Evolutionary conservation across 2,113 vertebrate species (phyloP), one percentile per base, ranked within the genome.

Genomic region (Salvelinus namaycush): DNA sequence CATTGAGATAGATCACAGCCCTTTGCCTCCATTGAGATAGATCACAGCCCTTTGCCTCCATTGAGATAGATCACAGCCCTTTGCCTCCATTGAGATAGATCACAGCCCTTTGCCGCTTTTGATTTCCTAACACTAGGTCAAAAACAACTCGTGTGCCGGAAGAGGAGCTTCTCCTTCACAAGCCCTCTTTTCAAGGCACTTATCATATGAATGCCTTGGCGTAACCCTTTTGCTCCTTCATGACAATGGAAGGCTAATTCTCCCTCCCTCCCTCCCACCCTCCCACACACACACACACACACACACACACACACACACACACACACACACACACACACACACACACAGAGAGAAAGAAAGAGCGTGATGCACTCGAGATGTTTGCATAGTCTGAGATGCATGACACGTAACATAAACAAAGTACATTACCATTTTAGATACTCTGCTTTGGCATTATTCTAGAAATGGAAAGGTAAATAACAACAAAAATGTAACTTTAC

Each of bases 181-280:
- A 39, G 59, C 13, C 69, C 75, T 29, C 44, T 77, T 81, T 69
- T 34, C 65, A 68, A n/a, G 70, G 34, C 70, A 78, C 75, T 86
- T 80, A 79, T 78, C 84, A 81, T 81, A 72, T 73, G 70, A 87
- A 79, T 74, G 68, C 22, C 68, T 34, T 16, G 5, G 18, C 1
- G 34, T 68, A 65, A 83, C 84, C 81, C 4, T 6, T 76, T 74
- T 75, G 68, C 81, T 14, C 70, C 49, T 44, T 26, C 49, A 1
- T 64, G 60, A 80, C 81, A 83, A 82, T 74, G n/a, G n/a, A 18
- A 13, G 48, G 64, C 39, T 6, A 34, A 34, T 34, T 34, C 34
- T 8, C 34, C 1, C 31, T 6, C 31, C n/a, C 1, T n/a, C n/a
- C n/a, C n/a, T n/a, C n/a, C n/a, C n/a, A n/a, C n/a, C n/a, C n/a